A percentile compares a stretch with the other conserved stretches of the same genome.
Evolutionary conservation across 2,113 vertebrate species (phyloP).

Genomic region (Ceyx margarethae): DNA sequence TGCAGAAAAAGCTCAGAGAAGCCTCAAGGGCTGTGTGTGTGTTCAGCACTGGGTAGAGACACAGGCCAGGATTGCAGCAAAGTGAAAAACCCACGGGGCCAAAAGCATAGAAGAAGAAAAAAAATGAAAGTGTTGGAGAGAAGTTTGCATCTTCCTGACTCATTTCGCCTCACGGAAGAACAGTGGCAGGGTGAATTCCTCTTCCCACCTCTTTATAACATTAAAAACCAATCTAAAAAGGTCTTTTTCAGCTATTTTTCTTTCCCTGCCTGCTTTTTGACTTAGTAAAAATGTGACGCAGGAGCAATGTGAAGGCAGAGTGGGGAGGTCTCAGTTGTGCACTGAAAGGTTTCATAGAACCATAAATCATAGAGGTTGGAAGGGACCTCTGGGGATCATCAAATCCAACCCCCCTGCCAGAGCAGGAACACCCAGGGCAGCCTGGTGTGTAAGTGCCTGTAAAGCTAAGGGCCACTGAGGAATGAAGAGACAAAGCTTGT

Average conservation of each 20-base stretch:
- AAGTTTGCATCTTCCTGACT: neutral
- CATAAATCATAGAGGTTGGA: neutral
- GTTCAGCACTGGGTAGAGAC: neutral
- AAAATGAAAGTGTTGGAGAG: neutral
- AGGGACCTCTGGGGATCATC: neutral
- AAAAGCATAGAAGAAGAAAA: neutral
- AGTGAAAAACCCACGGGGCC: neutral
- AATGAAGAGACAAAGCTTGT: neutral
- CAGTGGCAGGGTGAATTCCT: accelerated
- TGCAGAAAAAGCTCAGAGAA: neutral
- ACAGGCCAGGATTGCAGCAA: neutral
- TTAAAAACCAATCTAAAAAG: neutral
- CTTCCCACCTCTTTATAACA: neutral
- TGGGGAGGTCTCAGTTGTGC: accelerated
- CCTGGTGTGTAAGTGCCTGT: neutral
- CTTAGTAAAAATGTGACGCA: neutral
- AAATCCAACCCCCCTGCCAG: neutral
- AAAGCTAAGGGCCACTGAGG: neutral
- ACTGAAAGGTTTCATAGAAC: neutral
- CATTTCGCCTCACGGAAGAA: neutral
- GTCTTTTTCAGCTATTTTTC: neutral
- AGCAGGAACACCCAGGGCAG: neutral
- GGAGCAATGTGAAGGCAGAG: neutral
- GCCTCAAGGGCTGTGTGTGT: too few relatives aligned
- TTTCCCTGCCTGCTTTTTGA: neutral